Evolutionary conservation across 2,888 invertebrate genomes (phyloP).

Genomic region (Urechis unicinctus): DNA sequence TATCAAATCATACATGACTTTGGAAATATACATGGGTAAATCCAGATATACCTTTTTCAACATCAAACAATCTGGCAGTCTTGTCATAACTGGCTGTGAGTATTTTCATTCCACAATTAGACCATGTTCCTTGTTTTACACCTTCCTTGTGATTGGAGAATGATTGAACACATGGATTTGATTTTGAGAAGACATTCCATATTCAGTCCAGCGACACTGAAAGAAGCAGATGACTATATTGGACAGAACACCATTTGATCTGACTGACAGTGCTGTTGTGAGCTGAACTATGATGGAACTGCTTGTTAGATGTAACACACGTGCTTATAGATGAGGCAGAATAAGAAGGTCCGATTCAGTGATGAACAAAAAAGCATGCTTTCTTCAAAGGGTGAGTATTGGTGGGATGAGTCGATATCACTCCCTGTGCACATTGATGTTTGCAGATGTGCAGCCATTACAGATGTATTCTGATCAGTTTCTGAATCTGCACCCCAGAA

Average conservation of each 20-base stretch:
- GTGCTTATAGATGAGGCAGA: slow-evolving; percentile 11
- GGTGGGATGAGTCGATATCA: too few relatives aligned
- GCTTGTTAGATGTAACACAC: too few relatives aligned
- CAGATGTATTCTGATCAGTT: too few relatives aligned
- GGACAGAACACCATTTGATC: slow-evolving; percentile 35
- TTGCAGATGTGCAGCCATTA: too few relatives aligned
- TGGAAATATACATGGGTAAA: too few relatives aligned
- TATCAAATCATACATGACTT: not conserved
- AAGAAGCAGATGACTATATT: slow-evolving; percentile 41
- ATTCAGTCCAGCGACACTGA: slow-evolving; percentile 46
- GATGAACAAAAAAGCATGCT: slow-evolving; percentile 28
- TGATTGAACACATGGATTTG: slow-evolving; percentile 26
- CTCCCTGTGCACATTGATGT: too few relatives aligned
- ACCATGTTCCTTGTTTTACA: slow-evolving; percentile 46
- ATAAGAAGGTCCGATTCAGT: slow-evolving; percentile 28
- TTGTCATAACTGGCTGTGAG: slow-evolving; percentile 45
- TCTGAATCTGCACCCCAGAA: too few relatives aligned
- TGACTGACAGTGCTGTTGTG: slow-evolving; percentile 37
- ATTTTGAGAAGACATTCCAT: slow-evolving; percentile 41
- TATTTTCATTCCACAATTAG: slow-evolving; percentile 28
- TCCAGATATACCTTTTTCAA: slow-evolving; percentile 34
- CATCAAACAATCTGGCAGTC: slow-evolving; percentile 36
- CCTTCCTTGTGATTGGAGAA: slow-evolving; percentile 33
- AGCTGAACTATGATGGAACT: too few relatives aligned
- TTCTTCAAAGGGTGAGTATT: slow-evolving; percentile 1